These are phyloP conservation scores for Poeciliopsis occidentalis DNA, from an alignment of 2,113 vertebrate genomes.

Conservation along the genomic window DNA sequence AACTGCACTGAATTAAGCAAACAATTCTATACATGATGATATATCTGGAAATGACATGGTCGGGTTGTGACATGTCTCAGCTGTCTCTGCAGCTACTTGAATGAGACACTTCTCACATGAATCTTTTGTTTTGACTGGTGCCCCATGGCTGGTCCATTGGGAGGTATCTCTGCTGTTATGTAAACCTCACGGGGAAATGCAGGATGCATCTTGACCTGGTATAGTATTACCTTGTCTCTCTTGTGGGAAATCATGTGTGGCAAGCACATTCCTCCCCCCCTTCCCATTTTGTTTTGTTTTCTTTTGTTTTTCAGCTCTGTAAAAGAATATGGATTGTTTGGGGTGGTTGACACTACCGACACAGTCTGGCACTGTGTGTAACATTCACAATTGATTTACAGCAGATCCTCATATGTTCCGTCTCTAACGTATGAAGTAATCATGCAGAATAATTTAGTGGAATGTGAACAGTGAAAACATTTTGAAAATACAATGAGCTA, in stretches of 20 bases:
- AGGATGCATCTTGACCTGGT: not conserved
- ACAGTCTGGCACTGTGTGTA: not conserved
- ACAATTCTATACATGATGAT: too few relatives aligned
- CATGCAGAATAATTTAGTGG: not conserved
- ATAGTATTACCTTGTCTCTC: conserved; percentile 1
- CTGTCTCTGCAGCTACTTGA: not conserved
- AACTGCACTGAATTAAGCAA: not conserved
- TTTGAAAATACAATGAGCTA: not conserved
- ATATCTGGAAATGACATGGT: not conserved
- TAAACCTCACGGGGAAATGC: not conserved
- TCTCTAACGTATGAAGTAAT: not conserved
- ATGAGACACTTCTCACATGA: conserved; percentile 4
- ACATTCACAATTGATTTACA: not conserved
- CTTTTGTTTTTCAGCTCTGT: not conserved
- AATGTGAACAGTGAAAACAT: not conserved
- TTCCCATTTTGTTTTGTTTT: not conserved
- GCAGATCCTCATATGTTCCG: too few relatives aligned
- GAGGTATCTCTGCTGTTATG: not conserved
- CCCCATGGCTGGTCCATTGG: not conserved
- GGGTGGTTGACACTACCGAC: not conserved
- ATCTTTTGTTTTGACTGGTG: conserved; percentile 6
- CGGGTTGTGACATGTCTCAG: not conserved
- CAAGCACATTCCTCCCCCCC: not conserved
- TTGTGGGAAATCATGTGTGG: conserved; percentile 9
- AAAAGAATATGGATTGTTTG: not conserved